Conservation (phyloP, 2,113 vertebrate species). For the Grantiella picta region DNA sequence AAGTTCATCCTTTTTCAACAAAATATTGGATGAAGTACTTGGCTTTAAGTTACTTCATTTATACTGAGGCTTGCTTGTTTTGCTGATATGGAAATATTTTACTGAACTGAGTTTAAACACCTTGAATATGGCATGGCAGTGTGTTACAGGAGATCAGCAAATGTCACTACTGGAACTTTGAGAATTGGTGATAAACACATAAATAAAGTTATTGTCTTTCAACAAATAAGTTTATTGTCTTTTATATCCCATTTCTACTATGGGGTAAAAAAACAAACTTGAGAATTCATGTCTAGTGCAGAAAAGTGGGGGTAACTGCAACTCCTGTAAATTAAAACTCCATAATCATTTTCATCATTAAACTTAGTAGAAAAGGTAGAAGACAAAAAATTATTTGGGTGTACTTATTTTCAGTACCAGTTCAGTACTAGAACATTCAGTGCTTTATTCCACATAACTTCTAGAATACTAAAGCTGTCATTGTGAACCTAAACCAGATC, state of each 20-base stretch:
- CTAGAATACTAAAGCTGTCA: neutral
- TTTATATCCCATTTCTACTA: neutral
- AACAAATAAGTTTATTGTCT: neutral
- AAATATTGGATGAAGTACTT: neutral
- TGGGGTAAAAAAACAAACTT: neutral
- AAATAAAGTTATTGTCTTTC: neutral
- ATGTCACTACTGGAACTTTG: neutral
- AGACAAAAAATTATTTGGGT: neutral
- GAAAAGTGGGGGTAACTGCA: neutral
- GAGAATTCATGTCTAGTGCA: neutral
- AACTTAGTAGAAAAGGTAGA: neutral
- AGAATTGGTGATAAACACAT: neutral
- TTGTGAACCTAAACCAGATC: neutral
- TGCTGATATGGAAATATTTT: neutral
- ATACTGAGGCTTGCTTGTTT: neutral
- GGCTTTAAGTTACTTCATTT: neutral
- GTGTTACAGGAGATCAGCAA: neutral
- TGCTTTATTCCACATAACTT: neutral
- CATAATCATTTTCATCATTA: neutral
- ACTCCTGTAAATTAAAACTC: neutral
- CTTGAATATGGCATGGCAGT: neutral
- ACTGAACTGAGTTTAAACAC: neutral
- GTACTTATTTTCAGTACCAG: neutral
- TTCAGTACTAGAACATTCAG: neutral
- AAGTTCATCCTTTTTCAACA: neutral